These are phyloP conservation scores for Aegithalos caudatus DNA, from an alignment of 2,113 vertebrate genomes.

Conservation along the genomic window DNA sequence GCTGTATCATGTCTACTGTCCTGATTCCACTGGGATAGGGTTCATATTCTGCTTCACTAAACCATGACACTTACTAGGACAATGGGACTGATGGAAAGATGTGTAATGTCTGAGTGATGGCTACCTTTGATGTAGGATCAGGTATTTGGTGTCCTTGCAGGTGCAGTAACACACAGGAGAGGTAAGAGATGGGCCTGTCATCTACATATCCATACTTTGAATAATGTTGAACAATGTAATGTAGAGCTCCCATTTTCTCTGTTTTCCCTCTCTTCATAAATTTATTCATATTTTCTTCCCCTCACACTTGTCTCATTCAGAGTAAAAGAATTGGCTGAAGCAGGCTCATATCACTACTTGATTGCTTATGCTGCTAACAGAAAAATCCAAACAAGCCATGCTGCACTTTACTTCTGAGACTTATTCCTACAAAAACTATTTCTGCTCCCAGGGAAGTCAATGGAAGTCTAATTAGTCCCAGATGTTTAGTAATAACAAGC, in stretches of 20 bases:
- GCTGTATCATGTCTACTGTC: background rate
- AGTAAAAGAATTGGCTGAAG: background rate
- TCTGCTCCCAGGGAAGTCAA: slow-evolving; percentile 20
- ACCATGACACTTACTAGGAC: background rate
- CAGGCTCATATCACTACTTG: background rate
- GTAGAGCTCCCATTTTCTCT: background rate
- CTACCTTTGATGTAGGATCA: fast-evolving
- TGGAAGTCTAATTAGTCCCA: slow-evolving; percentile 24
- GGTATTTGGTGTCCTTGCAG: background rate
- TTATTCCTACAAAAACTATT: slow-evolving; percentile 1
- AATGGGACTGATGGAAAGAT: background rate
- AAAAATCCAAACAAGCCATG: background rate
- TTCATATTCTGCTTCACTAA: background rate
- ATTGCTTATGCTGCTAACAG: background rate
- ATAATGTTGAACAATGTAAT: background rate
- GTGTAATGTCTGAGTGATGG: background rate
- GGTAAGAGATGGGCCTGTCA: background rate
- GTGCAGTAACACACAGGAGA: background rate
- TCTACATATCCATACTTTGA: background rate
- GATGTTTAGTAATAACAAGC: slow-evolving; percentile 33
- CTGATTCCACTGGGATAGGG: background rate
- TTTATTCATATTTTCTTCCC: background rate
- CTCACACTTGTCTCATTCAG: fast-evolving
- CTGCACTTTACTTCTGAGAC: background rate
- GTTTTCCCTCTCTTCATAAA: background rate